Evolutionary conservation across 2,797 vertebrate species (phyloP).

Genomic region (Trematomus bernacchii): DNA sequence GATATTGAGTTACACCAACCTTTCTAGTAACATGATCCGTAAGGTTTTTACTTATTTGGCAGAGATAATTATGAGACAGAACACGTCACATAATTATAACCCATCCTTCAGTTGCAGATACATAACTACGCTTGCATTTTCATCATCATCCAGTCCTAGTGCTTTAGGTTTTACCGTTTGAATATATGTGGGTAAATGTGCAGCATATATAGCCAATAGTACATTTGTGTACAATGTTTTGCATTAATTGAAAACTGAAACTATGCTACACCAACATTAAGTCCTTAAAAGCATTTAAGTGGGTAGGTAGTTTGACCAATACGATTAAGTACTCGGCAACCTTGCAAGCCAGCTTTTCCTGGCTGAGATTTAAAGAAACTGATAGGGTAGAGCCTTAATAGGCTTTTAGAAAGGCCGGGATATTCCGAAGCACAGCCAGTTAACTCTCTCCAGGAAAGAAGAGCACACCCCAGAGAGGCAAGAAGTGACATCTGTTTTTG

Average conservation of each 20-base stretch:
- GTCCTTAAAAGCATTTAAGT: no score
- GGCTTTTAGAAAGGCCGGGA: slow-evolving; percentile 50
- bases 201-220: slow-evolving; percentile 6
- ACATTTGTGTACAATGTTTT: neutral
- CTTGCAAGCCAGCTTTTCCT: slow-evolving; percentile 20
- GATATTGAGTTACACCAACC: neutral
- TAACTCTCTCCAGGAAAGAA: slow-evolving; percentile 49
- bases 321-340: neutral
- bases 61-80: neutral
- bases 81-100: neutral
- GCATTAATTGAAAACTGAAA: slow-evolving; percentile 8
- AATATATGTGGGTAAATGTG: neutral
- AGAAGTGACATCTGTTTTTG: slow-evolving; percentile 1
- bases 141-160: neutral
- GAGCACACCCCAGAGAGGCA: slow-evolving; percentile 32
- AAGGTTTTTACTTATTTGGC: neutral
- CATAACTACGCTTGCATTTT: neutral
- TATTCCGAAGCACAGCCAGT: slow-evolving; percentile 61
- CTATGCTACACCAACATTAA: neutral
- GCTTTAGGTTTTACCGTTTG: neutral
- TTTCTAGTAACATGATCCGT: neutral
- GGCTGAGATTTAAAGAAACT: slow-evolving; percentile 51
- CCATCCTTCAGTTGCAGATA: neutral
- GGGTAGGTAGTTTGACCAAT: no score
- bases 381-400: slow-evolving; percentile 67